These are phyloP conservation scores for Mechanitis mazaeus DNA, from an alignment of 2,888 invertebrate genomes.

Conservation along the genomic window DNA sequence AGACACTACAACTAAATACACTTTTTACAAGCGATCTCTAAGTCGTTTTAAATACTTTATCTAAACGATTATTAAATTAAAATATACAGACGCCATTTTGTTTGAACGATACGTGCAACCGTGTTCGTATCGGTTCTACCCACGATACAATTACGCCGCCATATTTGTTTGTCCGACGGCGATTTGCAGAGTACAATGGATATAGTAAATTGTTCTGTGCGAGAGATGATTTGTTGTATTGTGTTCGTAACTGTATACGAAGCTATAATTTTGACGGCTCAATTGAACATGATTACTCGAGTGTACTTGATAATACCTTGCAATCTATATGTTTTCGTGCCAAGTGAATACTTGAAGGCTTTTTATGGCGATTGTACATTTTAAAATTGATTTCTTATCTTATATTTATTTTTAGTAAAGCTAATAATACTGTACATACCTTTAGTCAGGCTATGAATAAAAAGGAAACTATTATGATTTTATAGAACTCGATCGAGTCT, in stretches of 20 bases:
- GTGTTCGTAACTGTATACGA: conserved; percentile 34
- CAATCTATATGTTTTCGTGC: no score
- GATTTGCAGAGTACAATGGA: conserved; percentile 32
- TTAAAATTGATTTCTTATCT: conserved; percentile 26
- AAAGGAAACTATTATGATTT: conserved; percentile 13
- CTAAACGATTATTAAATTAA: conserved; percentile 48
- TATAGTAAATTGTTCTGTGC: conserved; percentile 37
- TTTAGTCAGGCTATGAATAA: conserved; percentile 21
- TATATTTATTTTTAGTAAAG: conserved; percentile 65
- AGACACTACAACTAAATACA: conserved; percentile 75
- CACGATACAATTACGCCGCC: conserved; percentile 19
- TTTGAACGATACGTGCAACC: conserved; percentile 5
- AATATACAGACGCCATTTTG: conserved; percentile 24
- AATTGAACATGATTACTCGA: conserved; percentile 36
- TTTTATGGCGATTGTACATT: conserved; percentile 14
- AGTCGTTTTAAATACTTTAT: conserved; percentile 60
- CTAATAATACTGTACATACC: conserved; percentile 74
- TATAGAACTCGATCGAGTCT: conserved; percentile 14
- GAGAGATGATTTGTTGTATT: conserved; percentile 38
- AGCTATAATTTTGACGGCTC: conserved; percentile 37
- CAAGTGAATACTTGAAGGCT: conserved; percentile 1
- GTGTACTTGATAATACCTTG: conserved; percentile 25
- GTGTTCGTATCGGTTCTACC: conserved; percentile 5
- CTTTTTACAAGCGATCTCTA: conserved; percentile 74
- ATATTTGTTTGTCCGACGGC: conserved; percentile 23